Percentiles rank a stretch among this genome's conserved stretches.
Evolutionary conservation across 2,888 invertebrate species (phyloP).

Genomic region (Eremobia ochroleuca): DNA sequence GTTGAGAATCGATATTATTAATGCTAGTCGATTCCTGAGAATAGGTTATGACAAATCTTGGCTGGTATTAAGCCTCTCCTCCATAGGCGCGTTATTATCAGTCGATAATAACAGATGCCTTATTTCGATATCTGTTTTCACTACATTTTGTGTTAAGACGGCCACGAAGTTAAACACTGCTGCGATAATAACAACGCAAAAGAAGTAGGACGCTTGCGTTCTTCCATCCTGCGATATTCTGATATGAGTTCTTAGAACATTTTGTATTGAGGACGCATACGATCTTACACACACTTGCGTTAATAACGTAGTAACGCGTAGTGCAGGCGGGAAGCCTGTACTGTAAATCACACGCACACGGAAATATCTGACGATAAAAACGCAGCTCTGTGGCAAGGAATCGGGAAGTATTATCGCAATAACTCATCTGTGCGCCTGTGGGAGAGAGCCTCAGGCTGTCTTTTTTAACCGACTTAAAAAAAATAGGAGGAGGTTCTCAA

Average conservation of each 20-base stretch:
- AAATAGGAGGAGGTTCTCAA: too few species aligned
- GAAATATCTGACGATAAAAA: not conserved
- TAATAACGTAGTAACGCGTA: not conserved
- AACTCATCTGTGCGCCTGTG: not conserved
- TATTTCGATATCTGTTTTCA: not conserved
- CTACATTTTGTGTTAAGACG: too few species aligned
- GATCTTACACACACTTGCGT: not conserved
- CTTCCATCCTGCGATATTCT: not conserved
- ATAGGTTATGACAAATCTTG: conserved; percentile 5
- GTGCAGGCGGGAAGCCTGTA: not conserved
- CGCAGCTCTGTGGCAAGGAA: not conserved
- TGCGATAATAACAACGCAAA: not conserved
- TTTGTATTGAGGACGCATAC: not conserved
- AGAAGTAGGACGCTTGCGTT: not conserved
- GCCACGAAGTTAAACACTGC: not conserved
- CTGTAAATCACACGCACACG: not conserved
- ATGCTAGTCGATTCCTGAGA: not conserved
- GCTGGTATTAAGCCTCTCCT: not conserved
- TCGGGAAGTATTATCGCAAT: not conserved
- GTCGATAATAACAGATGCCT: not conserved
- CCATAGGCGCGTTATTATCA: not conserved
- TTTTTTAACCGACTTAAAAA: too few species aligned
- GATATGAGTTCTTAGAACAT: not conserved
- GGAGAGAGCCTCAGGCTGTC: not conserved
- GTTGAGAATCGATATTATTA: conserved; percentile 30